Percentiles rank a stretch among this genome's conserved stretches.
These are phyloP conservation scores for Polyergus mexicanus DNA, from an alignment of 1,140 invertebrate species.

Conservation along the genomic window DNA sequence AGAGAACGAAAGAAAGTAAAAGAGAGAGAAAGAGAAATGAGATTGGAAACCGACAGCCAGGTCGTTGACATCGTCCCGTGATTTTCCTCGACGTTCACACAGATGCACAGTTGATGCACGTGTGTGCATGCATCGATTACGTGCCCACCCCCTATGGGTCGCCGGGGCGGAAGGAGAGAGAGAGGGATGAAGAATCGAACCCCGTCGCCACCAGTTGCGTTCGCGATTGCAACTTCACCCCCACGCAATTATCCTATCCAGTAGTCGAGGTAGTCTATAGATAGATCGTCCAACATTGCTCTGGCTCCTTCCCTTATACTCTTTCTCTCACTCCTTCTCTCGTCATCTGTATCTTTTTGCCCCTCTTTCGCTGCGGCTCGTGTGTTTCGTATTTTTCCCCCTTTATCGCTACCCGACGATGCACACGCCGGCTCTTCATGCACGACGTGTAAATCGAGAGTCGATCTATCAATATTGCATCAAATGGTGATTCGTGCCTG, in stretches of 20 bases:
- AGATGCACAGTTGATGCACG: constrained; percentile 76
- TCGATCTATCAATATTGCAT: constrained; percentile 6
- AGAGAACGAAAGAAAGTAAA: constrained; percentile 47
- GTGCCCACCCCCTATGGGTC: constrained; percentile 60
- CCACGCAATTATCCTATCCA: constrained; percentile 80
- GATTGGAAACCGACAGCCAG: constrained; percentile 70
- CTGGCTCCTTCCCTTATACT: not conserved
- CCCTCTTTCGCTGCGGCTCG: constrained; percentile 20
- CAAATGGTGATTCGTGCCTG: constrained; percentile 4
- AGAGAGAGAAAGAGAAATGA: constrained; percentile 57
- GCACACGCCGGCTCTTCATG: constrained; percentile 34
- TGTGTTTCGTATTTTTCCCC: constrained; percentile 48
- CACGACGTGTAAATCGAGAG: constrained; percentile 30
- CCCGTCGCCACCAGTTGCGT: constrained; percentile 79
- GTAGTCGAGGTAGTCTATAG: constrained; percentile 80
- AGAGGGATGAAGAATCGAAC: constrained; percentile 29
- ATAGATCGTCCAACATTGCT: constrained; percentile 74
- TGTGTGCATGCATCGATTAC: constrained; percentile 78
- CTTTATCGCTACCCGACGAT: constrained; percentile 45
- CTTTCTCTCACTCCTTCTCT: not conserved
- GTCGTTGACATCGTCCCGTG: constrained; percentile 85
- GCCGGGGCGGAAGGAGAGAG: not conserved
- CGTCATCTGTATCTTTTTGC: not conserved
- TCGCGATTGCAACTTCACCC: constrained; percentile 81
- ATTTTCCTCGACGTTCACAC: constrained; percentile 83